Evolutionary conservation across 2,888 invertebrate genomes (phyloP).

Genomic region (Acrobasis repandana): DNA sequence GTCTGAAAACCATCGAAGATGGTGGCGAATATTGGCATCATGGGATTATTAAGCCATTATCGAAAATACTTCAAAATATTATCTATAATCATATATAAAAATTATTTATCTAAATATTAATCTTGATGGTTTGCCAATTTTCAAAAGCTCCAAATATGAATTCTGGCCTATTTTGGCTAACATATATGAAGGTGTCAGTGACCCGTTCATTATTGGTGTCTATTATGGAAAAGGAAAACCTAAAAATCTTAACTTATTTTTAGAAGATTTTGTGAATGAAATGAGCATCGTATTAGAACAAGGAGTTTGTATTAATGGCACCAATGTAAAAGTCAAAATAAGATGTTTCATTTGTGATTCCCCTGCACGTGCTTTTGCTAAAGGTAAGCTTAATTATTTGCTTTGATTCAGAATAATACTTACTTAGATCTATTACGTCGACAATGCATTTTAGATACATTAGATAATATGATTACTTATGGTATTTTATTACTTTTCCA

Average conservation of each 20-base stretch:
- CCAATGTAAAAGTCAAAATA: slow-evolving; percentile 20
- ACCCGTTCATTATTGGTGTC: slow-evolving; percentile 31
- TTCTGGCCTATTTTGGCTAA: slow-evolving; percentile 35
- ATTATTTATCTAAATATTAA: slow-evolving; percentile 28
- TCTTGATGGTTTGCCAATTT: slow-evolving; percentile 33
- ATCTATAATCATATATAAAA: background rate
- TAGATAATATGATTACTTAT: too few relatives aligned
- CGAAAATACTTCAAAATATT: too few relatives aligned
- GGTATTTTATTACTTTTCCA: too few relatives aligned
- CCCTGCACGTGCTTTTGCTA: slow-evolving; percentile 19
- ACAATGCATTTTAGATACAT: background rate
- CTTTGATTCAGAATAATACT: background rate
- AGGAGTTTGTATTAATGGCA: slow-evolving; percentile 23
- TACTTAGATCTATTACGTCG: too few relatives aligned
- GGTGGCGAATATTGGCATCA: too few relatives aligned
- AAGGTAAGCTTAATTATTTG: slow-evolving; percentile 2
- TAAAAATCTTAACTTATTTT: slow-evolving; percentile 22
- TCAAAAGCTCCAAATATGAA: slow-evolving; percentile 32
- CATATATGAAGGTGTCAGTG: slow-evolving; percentile 22
- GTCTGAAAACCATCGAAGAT: background rate
- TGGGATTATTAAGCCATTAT: background rate
- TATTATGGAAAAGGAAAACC: slow-evolving; percentile 33
- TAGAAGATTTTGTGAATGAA: slow-evolving; percentile 27
- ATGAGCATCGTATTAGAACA: slow-evolving; percentile 11
- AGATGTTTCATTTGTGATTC: slow-evolving; percentile 27